Base-by-base conservation (phyloP, 2,113 vertebrate genomes). In the Propithecus coquereli region DNA sequence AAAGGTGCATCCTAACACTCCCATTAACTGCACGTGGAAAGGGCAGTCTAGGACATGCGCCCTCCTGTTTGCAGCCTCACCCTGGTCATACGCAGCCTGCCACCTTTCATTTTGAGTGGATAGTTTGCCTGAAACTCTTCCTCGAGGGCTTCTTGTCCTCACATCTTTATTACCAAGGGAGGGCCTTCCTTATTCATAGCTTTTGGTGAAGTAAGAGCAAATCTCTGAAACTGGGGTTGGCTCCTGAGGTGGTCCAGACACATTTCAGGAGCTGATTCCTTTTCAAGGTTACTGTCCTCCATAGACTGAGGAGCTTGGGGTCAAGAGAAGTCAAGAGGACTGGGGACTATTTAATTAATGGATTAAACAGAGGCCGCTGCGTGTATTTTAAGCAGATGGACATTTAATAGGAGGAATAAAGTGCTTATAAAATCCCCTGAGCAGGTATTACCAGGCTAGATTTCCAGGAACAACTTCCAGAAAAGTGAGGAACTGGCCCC, bases 381-480 rank as follows among this genome's bases (percentile, higher is more conserved):
- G 37, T 77, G 2, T 94, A 66, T 88, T 95, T 92, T 94, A 82
- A 96, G 54, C n/a, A 95, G n/a, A 52, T n/a, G 32, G 6, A 4
- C 10, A 77, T 85, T 85, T 93, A 87, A 82, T 54, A 81, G 59
- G 85, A 52, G n/a, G 40, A 79, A 68, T 81, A 88, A 30, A 61
- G 57, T 90, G 27, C 81, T 84, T 87, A 80, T 80, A 96, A 88
- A 84, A 73, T 57, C 37, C 17, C 13, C 45, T 37, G 17, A 66
- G 59, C 12, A n/a, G 34, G 40, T 54, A 65, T 25, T n/a, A 22
- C 3, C 6, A 50, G 65, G 77, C 30, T 85, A 54, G 40, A 66
- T 65, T 71, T 32, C 94, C 77, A 81, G 65, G n/a, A 87, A 52
- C 6, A 4, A 71, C n/a, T 32, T 70, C 57, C 57, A 52, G 61